Base-by-base conservation (phyloP, 2,113 vertebrate genomes). In the Oryzias javanicus region DNA sequence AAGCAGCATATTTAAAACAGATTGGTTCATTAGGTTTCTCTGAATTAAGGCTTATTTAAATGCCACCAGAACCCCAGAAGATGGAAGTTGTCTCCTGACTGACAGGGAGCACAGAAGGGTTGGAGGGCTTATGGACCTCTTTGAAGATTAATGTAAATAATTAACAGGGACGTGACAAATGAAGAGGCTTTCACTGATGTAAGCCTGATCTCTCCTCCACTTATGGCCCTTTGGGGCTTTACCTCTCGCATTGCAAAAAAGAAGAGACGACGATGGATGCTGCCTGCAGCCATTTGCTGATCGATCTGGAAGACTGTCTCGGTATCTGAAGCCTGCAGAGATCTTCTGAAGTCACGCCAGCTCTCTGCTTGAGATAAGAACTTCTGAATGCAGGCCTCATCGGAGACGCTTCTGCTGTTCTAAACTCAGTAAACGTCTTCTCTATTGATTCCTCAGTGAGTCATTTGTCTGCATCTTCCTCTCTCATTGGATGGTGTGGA, bases 241-340 rank as follows among this genome's bases (percentile, higher is more conserved):
- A 49, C 65, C 29, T 35, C n/a, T 1, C 17, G 60, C 66, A 15
- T 61, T 53, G 49, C 66, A 70, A 78, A 22, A 77, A 55, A 80
- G 78, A 77, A 78, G 60, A 57, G 69, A 72, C 78, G 74, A 78
- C 78, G 64, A 77, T 60, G 79, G 78, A 84, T 76, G 80, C 79
- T 29, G 75, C 80, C 84, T 61, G 74, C 84, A 47, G 88, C 51
- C 49, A 65, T 86, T 76, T 74, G 40, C 73, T 41, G 70, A 89
- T 91, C 79, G 86, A 90, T 89, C 67, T 35, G 41, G 47, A 80
- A 62, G 68, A 77, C 55, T 29, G 47, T 69, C 80, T 81, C 75
- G 44, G 72, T 72, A 81, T 89, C 82, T 86, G 74, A 57, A 61
- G 70, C 78, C 76, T 68, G 62, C 80, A 77, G 55, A 69, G 75